phyloP scores from a whole-genome alignment of 2,888 invertebrate species.

The Nomada ruficornis region DNA sequence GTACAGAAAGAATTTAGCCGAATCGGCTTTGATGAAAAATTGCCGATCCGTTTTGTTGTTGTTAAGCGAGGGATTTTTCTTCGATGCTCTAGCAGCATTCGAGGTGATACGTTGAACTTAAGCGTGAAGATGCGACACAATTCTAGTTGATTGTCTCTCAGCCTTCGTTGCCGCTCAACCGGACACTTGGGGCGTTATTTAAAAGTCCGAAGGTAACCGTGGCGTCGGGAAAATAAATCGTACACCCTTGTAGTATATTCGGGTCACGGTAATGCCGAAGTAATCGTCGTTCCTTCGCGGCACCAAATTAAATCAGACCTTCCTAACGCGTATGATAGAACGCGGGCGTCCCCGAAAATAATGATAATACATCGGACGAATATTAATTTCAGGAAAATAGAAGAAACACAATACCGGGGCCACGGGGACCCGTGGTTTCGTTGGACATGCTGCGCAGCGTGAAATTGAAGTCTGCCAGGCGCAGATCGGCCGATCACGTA shows the following conservation, averaged over 20 bases:
- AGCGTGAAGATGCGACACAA: conserved; percentile 8
- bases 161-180: conserved; percentile 35
- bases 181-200: conserved; percentile 32
- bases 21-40: too few species aligned
- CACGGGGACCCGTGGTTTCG: conserved; percentile 78
- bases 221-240: conserved; percentile 1
- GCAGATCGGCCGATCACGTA: conserved; percentile 68
- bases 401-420: conserved; percentile 65
- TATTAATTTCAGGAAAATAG: conserved; percentile 72
- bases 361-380: conserved; percentile 2
- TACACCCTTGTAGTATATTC: neutral
- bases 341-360: neutral
- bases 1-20: too few species aligned
- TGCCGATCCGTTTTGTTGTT: too few species aligned
- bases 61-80: neutral
- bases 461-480: conserved; percentile 79
- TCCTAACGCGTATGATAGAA: neutral
- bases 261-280: neutral
- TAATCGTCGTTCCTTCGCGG: neutral
- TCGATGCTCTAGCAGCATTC: neutral
- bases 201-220: conserved; percentile 33
- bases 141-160: conserved; percentile 20
- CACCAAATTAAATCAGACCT: too few species aligned
- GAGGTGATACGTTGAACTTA: neutral
- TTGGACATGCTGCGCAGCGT: conserved; percentile 82